Evolutionary conservation across 2,888 invertebrate genomes (phyloP).

Genomic region (Brachynemurus nebulosus): DNA sequence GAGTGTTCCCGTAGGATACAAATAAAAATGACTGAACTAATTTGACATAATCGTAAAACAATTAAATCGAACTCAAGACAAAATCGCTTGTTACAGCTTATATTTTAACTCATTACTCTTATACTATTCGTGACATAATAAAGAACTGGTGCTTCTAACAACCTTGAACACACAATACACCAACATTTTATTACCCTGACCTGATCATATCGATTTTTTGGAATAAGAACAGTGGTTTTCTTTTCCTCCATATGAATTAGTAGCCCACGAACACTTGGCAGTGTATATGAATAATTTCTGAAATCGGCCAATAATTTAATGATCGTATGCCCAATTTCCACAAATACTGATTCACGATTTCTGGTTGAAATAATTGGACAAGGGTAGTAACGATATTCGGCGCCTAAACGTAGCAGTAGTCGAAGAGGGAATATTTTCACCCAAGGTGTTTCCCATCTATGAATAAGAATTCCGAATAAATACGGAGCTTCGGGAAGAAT

Average conservation of each 20-base stretch:
- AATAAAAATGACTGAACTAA: too few relatives aligned
- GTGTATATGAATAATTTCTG: conserved; percentile 64
- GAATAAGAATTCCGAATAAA: conserved; percentile 63
- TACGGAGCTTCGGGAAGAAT: conserved; percentile 58
- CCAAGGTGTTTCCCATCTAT: conserved; percentile 69
- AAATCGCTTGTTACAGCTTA: background rate
- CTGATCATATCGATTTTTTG: conserved; percentile 58
- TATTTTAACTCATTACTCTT: background rate
- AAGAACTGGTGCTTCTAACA: too few relatives aligned
- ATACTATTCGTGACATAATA: background rate
- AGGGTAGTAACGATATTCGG: conserved; percentile 76
- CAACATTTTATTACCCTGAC: conserved; percentile 22
- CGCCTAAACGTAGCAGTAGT: conserved; percentile 63
- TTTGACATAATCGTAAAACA: too few relatives aligned
- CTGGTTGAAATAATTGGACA: conserved; percentile 67
- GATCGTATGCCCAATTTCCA: conserved; percentile 76
- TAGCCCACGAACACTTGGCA: conserved; percentile 62
- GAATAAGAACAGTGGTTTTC: conserved; percentile 61
- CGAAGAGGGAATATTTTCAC: conserved; percentile 66
- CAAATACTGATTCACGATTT: conserved; percentile 63
- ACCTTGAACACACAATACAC: too few relatives aligned
- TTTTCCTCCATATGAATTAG: conserved; percentile 72
- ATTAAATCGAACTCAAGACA: too few relatives aligned
- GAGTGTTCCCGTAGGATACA: too few relatives aligned
- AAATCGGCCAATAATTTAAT: conserved; percentile 79